Evolutionary conservation across 2,113 vertebrate species (phyloP).

Genomic region (Protobothrops mucrosquamatus): DNA sequence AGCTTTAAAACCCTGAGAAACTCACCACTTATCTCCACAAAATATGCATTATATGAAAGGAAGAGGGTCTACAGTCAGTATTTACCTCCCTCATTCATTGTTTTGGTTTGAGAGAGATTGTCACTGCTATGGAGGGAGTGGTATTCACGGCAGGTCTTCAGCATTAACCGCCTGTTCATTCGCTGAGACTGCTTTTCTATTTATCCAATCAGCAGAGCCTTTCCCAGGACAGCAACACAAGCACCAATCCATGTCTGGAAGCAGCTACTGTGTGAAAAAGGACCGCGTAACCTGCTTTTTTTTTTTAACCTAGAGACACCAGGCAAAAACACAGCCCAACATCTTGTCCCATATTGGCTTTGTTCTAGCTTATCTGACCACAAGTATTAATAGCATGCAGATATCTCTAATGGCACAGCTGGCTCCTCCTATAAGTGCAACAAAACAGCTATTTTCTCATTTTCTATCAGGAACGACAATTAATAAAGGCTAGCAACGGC

Average conservation of each 20-base stretch:
- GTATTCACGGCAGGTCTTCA: conserved; percentile 41
- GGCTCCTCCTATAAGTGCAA: neutral
- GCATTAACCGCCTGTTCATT: conserved; percentile 54
- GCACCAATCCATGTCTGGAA: conserved; percentile 53
- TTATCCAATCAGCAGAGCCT: conserved; percentile 54
- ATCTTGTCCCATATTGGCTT: neutral
- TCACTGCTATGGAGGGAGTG: conserved; percentile 32
- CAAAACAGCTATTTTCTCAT: neutral
- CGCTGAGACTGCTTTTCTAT: conserved; percentile 40
- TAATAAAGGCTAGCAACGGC: neutral
- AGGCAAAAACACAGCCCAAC: conserved; percentile 18
- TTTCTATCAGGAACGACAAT: neutral
- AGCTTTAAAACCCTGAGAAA: conserved; percentile 1
- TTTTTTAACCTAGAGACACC: conserved; percentile 38
- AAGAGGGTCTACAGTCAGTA: conserved; percentile 58
- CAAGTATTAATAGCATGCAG: neutral
- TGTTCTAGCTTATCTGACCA: neutral
- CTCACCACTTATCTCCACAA: conserved; percentile 3
- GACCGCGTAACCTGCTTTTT: conserved; percentile 23
- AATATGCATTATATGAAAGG: conserved; percentile 17
- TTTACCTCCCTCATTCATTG: conserved; percentile 69
- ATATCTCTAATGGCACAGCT: conserved; percentile 6
- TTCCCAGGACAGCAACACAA: conserved; percentile 61
- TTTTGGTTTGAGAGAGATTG: conserved; percentile 56
- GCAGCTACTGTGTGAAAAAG: conserved; percentile 3